A percentile compares a stretch with the other conserved stretches of the same genome.
Conservation (phyloP, 2,888 invertebrate genomes). For the Geotrupes spiniger region DNA sequence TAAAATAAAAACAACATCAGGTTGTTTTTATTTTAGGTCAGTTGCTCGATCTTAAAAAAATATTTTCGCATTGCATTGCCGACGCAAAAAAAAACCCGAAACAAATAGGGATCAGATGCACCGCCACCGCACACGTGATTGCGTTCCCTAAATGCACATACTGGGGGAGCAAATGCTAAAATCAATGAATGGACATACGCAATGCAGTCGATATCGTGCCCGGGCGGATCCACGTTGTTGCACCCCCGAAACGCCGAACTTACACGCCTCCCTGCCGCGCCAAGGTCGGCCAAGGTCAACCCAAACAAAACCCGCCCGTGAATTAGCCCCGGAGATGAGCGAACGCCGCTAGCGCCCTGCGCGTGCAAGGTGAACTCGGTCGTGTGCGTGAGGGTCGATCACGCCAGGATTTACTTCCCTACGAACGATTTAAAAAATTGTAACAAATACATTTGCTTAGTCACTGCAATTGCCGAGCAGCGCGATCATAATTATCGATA, state of each 20-base stretch:
- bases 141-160: neutral
- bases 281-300: slow-evolving; percentile 31
- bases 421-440: too few species aligned
- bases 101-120: too few species aligned
- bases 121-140: neutral
- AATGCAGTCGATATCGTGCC: slow-evolving; percentile 36
- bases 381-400: too few species aligned
- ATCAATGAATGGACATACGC: slow-evolving; percentile 35
- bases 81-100: too few species aligned
- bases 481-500: too few species aligned
- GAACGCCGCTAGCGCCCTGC: neutral
- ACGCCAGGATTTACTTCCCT: too few species aligned
- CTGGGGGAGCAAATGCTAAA: slow-evolving; percentile 21
- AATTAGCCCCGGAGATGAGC: slow-evolving; percentile 10
- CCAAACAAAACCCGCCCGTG: slow-evolving; percentile 16
- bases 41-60: too few species aligned
- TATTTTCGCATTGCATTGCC: too few species aligned
- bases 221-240: slow-evolving; percentile 15
- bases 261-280: slow-evolving; percentile 17
- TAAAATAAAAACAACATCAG: too few species aligned
- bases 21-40: too few species aligned
- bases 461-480: too few species aligned
- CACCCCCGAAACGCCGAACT: slow-evolving; percentile 23
- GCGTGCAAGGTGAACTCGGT: neutral
- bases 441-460: too few species aligned